Base-by-base conservation (phyloP, 2,113 vertebrate genomes). In the Cephalopterus ornatus region DNA sequence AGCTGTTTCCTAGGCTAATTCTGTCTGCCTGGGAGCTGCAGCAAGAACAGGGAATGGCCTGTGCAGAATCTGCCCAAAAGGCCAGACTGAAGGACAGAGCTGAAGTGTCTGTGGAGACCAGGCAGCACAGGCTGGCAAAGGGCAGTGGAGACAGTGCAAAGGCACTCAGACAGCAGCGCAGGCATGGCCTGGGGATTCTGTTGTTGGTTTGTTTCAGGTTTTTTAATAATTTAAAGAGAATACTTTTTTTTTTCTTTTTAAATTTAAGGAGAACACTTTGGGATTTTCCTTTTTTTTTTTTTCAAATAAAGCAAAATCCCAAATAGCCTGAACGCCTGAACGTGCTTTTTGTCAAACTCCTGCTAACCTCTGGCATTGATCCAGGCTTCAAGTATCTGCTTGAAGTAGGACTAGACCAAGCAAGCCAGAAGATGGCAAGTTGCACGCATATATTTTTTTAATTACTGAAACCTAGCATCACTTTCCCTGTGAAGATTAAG, bases 1-100 rank as follows among this genome's bases (percentile, higher is more conserved):
- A 89, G 92, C 89, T 93, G 78, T 70, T 94, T 50, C 63, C 78
- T 53, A 67, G 74, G 74, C 77, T 93, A 59, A 89, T 82, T 85
- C 77, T 76, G 85, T 73, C 87, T 85, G 81, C 73, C 74, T 0
- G 0, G 71, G 70, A 87, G 92, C 75, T 86, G 83, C 59, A 66
- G 92, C 75, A 37, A 18, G 42, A 66, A 20, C 59, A 86, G 59
- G 80, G 87, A 62, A 93, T 41, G 77, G 88, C 49, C 70, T 71
- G 73, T 24, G 42, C 83, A 88, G 91, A 42, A 47, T 42, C 75
- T 2, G 27, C 67, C 95, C 39, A 2, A 50, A 71, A 94, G 88
- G 68, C 49, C 89, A 85, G 53, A 58, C 0, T 37, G 76, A 87
- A 94, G 85, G 89, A n/a, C 92, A 89, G 4, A 32, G 67, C 78